These are phyloP conservation scores for Ovibos moschatus DNA, from an alignment of 2,113 vertebrate genomes.

Conservation along the genomic window DNA sequence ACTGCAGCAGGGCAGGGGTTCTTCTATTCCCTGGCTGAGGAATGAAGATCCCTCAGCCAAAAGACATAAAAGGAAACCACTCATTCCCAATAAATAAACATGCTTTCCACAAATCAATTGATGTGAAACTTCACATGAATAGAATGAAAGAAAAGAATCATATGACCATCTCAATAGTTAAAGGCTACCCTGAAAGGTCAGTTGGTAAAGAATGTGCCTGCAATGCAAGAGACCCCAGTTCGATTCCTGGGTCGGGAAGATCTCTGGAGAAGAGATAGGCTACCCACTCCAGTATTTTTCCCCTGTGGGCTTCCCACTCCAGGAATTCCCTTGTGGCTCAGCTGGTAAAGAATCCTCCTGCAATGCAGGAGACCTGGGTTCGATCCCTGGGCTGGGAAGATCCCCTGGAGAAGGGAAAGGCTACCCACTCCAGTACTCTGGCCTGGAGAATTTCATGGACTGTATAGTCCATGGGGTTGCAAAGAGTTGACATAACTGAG, in stretches of 20 bases:
- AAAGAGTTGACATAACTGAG: not conserved
- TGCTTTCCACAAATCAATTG: not conserved
- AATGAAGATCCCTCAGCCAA: not conserved
- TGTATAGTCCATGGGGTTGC: not conserved
- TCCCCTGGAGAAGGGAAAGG: not conserved
- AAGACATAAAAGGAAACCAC: not conserved
- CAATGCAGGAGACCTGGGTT: not conserved
- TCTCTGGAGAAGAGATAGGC: too few species aligned
- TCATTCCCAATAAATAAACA: not conserved
- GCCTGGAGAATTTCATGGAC: not conserved
- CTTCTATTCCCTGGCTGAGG: not conserved
- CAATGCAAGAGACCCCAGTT: not conserved
- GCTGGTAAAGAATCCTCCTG: not conserved
- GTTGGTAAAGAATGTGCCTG: not conserved
- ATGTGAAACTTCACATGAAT: not conserved
- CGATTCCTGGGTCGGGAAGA: too few species aligned
- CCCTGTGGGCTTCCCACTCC: not conserved
- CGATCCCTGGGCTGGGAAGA: not conserved
- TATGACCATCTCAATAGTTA: not conserved
- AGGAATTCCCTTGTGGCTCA: not conserved
- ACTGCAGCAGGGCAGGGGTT: not conserved
- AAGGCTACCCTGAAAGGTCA: not conserved
- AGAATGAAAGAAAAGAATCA: not conserved
- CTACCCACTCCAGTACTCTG: not conserved
- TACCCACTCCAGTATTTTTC: too few species aligned